These are phyloP conservation scores for Philopedon plagiatum DNA, from an alignment of 2,888 invertebrate species.

Conservation along the genomic window DNA sequence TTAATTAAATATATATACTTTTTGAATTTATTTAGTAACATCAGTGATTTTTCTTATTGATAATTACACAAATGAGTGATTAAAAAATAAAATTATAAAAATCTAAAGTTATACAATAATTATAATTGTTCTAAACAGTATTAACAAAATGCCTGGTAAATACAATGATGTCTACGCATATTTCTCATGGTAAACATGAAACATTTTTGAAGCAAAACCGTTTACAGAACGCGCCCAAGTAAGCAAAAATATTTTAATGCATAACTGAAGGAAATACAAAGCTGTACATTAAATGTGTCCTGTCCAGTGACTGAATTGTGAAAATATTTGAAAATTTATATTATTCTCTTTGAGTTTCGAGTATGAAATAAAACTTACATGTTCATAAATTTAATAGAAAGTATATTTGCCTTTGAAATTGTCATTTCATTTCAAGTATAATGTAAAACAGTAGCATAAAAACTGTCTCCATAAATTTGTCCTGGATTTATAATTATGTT, in stretches of 20 bases:
- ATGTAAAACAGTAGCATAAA: too few relatives aligned
- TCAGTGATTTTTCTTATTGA: slow-evolving; percentile 16
- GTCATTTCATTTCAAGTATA: too few relatives aligned
- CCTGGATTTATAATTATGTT: too few relatives aligned
- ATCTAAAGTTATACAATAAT: slow-evolving; percentile 1
- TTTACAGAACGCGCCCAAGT: slow-evolving; percentile 9
- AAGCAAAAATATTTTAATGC: slow-evolving; percentile 14
- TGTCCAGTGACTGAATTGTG: background rate
- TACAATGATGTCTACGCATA: background rate
- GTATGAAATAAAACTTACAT: background rate
- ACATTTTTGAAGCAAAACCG: background rate
- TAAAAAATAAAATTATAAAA: slow-evolving; percentile 12
- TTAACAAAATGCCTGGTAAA: slow-evolving; percentile 11
- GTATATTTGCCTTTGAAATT: background rate
- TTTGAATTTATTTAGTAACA: slow-evolving; percentile 23
- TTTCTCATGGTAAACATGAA: background rate
- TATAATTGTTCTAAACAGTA: slow-evolving; percentile 8
- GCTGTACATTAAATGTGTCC: slow-evolving; percentile 17
- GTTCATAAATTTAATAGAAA: background rate
- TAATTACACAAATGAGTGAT: slow-evolving; percentile 27
- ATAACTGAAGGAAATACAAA: slow-evolving; percentile 13
- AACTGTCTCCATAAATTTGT: too few relatives aligned
- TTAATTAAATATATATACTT: background rate
- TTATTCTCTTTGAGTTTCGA: slow-evolving; percentile 3
- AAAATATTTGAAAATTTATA: background rate